Conservation (phyloP, 2,888 invertebrate species). For the Keiferia lycopersicella region DNA sequence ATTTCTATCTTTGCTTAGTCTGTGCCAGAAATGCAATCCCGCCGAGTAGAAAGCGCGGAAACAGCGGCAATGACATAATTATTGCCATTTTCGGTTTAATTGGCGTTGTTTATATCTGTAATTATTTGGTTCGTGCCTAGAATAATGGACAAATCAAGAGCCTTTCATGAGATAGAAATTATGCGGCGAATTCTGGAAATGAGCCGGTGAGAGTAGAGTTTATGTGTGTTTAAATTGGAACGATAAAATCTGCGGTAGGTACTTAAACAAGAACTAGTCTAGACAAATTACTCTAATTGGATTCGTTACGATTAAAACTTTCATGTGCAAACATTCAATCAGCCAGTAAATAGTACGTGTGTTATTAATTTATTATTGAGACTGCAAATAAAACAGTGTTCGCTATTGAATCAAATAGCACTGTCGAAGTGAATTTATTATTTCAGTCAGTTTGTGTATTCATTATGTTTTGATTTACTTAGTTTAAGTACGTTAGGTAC, state of each 20-base stretch:
- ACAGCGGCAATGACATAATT: conserved; percentile 25
- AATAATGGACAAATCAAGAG: conserved; percentile 13
- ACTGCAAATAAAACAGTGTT: too few species aligned
- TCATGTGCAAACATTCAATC: too few species aligned
- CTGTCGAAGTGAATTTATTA: too few species aligned
- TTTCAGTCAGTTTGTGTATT: too few species aligned
- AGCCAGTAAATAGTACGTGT: too few species aligned
- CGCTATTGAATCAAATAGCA: too few species aligned
- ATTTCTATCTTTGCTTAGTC: neutral
- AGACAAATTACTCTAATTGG: neutral
- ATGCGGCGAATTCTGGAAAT: conserved; percentile 7
- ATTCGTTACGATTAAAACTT: neutral
- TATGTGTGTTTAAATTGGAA: conserved; percentile 22
- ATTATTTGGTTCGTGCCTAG: conserved; percentile 20
- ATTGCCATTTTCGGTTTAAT: conserved; percentile 21
- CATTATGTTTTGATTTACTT: too few species aligned
- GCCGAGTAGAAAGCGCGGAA: conserved; percentile 23
- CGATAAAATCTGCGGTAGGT: neutral
- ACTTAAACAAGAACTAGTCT: neutral
- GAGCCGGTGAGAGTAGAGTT: conserved; percentile 19
- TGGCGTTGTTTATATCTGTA: conserved; percentile 17
- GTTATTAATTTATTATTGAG: too few species aligned
- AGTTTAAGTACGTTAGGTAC: too few species aligned
- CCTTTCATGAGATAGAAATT: conserved; percentile 15
- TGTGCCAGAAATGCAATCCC: conserved; percentile 25